These are phyloP conservation scores for Agrochola litura DNA, from an alignment of 2,888 invertebrate species.

Conservation along the genomic window DNA sequence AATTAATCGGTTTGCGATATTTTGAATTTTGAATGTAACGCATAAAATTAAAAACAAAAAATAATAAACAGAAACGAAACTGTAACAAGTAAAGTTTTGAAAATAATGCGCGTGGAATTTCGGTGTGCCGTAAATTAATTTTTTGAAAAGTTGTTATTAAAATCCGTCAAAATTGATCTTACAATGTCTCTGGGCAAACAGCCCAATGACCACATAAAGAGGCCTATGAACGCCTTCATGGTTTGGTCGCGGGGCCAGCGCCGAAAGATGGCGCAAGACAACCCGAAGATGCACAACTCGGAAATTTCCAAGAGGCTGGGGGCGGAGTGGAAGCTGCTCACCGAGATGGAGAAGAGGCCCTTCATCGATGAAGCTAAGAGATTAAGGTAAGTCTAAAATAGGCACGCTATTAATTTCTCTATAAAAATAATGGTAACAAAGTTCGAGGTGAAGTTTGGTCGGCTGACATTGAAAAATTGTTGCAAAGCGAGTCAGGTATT, in stretches of 20 bases:
- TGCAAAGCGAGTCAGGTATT: neutral
- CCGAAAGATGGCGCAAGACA: slow-evolving; percentile 97
- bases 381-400: slow-evolving; percentile 91
- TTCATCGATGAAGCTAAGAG: slow-evolving; percentile 98
- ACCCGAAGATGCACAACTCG: slow-evolving; percentile 98
- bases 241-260: slow-evolving; percentile 97
- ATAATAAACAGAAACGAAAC: slow-evolving; percentile 24
- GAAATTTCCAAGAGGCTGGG: slow-evolving; percentile 96
- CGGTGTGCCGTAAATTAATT: slow-evolving; percentile 56
- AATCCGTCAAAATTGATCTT: slow-evolving; percentile 65
- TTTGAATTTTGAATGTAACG: slow-evolving; percentile 61
- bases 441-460: neutral
- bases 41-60: slow-evolving; percentile 55
- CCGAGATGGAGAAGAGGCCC: slow-evolving; percentile 96
- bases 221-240: slow-evolving; percentile 99
- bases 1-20: slow-evolving; percentile 67
- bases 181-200: slow-evolving; percentile 87
- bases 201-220: slow-evolving; percentile 95
- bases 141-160: slow-evolving; percentile 42
- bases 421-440: neutral
- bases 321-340: slow-evolving; percentile 97
- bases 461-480: neutral
- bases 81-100: slow-evolving; percentile 31
- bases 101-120: slow-evolving; percentile 59
- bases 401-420: neutral